phyloP scores from a whole-genome alignment of 2,113 vertebrate genomes.

The Ptilonorhynchus violaceus region DNA sequence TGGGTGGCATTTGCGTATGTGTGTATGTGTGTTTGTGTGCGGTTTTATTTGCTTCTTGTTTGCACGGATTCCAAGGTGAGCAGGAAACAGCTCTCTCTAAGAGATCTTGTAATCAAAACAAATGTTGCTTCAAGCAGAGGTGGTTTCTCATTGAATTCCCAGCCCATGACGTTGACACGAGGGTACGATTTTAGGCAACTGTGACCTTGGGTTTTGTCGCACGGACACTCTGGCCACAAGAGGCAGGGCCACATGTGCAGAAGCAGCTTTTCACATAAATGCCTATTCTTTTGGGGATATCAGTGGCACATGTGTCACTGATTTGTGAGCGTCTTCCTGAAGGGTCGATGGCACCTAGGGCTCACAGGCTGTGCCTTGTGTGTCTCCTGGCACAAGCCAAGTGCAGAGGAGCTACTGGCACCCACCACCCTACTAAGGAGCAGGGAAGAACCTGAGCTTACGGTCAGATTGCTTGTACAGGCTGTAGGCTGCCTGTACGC shows the following conservation, averaged over 20 bases:
- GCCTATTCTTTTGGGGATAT: not conserved
- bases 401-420: not conserved
- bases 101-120: not conserved
- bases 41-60: not conserved
- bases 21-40: not conserved
- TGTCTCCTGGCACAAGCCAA: not conserved
- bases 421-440: not conserved
- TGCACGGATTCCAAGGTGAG: not conserved
- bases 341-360: not conserved
- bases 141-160: not conserved
- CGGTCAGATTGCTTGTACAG: constrained; percentile 90
- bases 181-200: not conserved
- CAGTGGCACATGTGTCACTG: not conserved
- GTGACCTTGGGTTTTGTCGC: not conserved
- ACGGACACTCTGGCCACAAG: not conserved
- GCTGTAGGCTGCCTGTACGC: constrained; percentile 83
- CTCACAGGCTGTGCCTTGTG: rapidly evolving
- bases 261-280: not conserved
- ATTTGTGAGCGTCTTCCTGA: not conserved
- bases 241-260: not conserved
- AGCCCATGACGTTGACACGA: rapidly evolving
- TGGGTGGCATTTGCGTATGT: not conserved
- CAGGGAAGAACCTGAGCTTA: constrained; percentile 65
- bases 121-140: not conserved
- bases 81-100: not conserved